Evolutionary conservation across 2,113 vertebrate species (phyloP), one percentile per base, ranked within the genome.

Genomic region (Serinus canaria): DNA sequence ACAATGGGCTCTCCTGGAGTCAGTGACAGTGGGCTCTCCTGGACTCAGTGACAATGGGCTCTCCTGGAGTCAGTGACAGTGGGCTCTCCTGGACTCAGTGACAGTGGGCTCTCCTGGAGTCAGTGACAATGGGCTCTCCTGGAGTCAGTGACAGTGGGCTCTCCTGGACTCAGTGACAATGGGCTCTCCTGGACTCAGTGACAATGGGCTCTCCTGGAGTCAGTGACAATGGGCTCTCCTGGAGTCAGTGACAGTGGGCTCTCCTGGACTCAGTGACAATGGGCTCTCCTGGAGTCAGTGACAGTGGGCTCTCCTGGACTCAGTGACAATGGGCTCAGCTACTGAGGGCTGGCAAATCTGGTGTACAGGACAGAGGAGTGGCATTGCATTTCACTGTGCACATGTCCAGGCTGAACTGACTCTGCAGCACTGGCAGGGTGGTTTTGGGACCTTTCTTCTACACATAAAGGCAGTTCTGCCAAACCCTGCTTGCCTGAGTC

Each of bases 371-470:
- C 11, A 47, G 25, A 28, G 24, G 19, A 70, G 22, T 5, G 22
- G 10, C 5, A 0, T 7, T 62, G 39, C 18, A 14, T 19, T 63
- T 55, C 3, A 1, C 15, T 13, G 15, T 1, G 2, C 59, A 18
- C 0, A 0, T 60, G 20, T 41, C 44, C 33, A 14, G 15, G 25
- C 13, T 73, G 83, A 59, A 25, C 8, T 30, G 85, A 25, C 6
- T 28, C 43, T 63, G 44, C 11, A 56, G 23, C 22, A 19, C 58
- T 41, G 28, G n/a, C 33, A 50, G 30, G 23, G 15, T 59, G 14
- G 15, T 39, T 11, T 9, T 39, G 31, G 33, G 15, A 52, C 41
- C 31, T 49, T 64, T n/a, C 27, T 87, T 53, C 74, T 41, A 3
- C 13, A 6, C 5, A 7, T 39, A 15, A 76, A 84, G 37, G 23